Evolutionary conservation across 2,113 vertebrate genomes (phyloP), one percentile per base, ranked within the genome.

Genomic region (Nibea coibor): DNA sequence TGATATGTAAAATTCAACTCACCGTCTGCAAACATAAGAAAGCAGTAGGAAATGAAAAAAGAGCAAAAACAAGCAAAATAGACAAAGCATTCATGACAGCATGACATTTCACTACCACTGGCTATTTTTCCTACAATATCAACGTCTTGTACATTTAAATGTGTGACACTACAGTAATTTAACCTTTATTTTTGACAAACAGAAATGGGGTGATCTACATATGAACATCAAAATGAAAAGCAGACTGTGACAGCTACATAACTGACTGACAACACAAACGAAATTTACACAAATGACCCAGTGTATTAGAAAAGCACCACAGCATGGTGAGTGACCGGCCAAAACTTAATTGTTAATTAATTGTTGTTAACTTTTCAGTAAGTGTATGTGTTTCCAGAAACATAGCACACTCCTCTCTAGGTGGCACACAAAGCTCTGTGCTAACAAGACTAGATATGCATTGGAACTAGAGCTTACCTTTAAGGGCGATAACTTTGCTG

Each of bases 11-110:
- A 92, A 90, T 94, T 95, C 93, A 99, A 99, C 98, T 99, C 97
- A 99, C 98, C 98, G 96, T 99, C 98, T 99, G 97, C 96, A 99
- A 97, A 99, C 93, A 95, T 97, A 99, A 99, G 98, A 97, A 96
- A 97, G 98, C 98, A 96, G 96, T 97, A 97, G 97, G 94, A 96
- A 96, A 96, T 94, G 91, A 94, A 95, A 97, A 97, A 97, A 96
- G 93, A 95, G 94, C 90, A 94, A 94, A 95, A 95, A 94, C 93
- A 95, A 95, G 93, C 93, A 94, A 95, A 95, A 95, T 91, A 95
- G 93, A 95, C 94, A 96, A 95, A 94, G 94, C 92, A 92, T 95
- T 95, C 93, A 94, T 95, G 94, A 95, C 89, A 93, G 93, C 84
- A 93, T 90, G 93, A 94, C 93, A 94, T 75, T 93, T 93, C 85